A percentile compares a stretch with the other conserved stretches of the same genome.
Evolutionary conservation across 1,140 invertebrate genomes (phyloP).

Genomic region (Pseudomyrmex gracilis): DNA sequence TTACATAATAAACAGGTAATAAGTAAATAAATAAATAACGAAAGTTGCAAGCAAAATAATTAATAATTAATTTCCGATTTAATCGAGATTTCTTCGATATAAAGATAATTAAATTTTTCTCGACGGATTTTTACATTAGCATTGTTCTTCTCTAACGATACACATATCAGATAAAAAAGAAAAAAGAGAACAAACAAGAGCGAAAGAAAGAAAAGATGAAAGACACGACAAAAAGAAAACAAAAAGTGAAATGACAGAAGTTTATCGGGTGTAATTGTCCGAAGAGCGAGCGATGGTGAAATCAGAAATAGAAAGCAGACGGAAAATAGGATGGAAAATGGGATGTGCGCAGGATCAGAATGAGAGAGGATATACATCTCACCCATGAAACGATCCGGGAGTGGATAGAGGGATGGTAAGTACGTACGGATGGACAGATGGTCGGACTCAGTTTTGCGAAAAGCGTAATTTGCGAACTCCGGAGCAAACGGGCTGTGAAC

Average conservation of each 20-base stretch:
- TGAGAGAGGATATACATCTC: conserved; percentile 9
- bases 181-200: neutral
- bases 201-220: neutral
- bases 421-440: neutral
- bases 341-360: neutral
- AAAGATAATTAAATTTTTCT: conserved; percentile 10
- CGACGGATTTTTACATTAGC: neutral
- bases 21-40: neutral
- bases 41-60: conserved; percentile 11
- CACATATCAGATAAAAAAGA: neutral
- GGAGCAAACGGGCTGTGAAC: conserved; percentile 17
- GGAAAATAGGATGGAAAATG: neutral
- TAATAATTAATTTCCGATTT: neutral
- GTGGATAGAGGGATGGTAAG: neutral
- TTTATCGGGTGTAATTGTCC: neutral
- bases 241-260: neutral
- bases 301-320: neutral
- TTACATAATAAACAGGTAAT: neutral
- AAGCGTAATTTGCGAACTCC: conserved; percentile 36
- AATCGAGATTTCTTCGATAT: conserved; percentile 3
- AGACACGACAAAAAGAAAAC: neutral
- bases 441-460: conserved; percentile 27
- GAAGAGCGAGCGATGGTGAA: conserved; percentile 8
- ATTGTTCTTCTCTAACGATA: neutral
- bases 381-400: conserved; percentile 26